phyloP scores from a whole-genome alignment of 2,113 vertebrate species.

The Perognathus longimembris region DNA sequence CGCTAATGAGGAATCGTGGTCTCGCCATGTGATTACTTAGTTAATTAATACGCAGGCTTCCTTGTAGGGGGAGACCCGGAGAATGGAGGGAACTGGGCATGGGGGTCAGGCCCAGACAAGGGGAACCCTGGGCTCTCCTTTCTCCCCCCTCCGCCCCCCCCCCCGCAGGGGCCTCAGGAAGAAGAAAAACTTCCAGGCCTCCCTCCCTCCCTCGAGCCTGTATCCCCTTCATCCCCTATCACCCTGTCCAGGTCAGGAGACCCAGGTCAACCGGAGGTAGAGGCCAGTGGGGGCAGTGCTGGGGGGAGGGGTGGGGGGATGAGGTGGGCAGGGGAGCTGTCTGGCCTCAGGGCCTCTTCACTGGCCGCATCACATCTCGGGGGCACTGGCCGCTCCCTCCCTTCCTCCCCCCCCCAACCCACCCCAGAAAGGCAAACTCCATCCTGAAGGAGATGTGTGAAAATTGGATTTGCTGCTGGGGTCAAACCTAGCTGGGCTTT shows the following conservation, averaged over 20 bases:
- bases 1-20: slow-evolving; percentile 82
- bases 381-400: too few species aligned
- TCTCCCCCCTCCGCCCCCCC: background rate
- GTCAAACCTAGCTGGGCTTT: background rate
- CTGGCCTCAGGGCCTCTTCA: background rate
- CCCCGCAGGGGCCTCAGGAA: background rate
- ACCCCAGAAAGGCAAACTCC: background rate
- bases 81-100: background rate
- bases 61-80: slow-evolving; percentile 33
- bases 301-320: too few species aligned
- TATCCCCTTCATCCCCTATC: background rate
- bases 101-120: background rate
- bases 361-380: too few species aligned
- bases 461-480: slow-evolving; percentile 59
- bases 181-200: background rate
- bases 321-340: fast-evolving
- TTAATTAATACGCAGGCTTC: slow-evolving; percentile 81
- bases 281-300: background rate
- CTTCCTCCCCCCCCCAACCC: too few species aligned
- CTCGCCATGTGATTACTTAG: slow-evolving; percentile 69
- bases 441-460: slow-evolving; percentile 51
- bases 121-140: background rate
- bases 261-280: background rate
- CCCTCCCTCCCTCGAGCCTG: background rate
- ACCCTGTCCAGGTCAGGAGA: background rate